Base-by-base conservation (phyloP, 2,113 vertebrate species). In the Cardinalis cardinalis region DNA sequence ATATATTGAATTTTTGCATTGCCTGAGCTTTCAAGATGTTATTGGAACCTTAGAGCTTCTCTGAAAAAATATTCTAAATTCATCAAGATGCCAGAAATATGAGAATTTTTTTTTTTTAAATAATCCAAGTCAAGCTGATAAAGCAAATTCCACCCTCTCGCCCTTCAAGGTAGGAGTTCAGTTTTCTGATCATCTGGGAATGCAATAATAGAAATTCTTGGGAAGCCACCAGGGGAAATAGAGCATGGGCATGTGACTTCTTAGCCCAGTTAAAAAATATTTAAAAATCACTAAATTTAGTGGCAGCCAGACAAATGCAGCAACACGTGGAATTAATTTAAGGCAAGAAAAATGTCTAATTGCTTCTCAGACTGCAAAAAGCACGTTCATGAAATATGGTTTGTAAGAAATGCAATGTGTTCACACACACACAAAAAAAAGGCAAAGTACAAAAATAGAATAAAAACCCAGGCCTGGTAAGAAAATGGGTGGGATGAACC, bases 341-440 rank as follows among this genome's bases (percentile, higher is more conserved):
- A 84, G 34, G 15, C 49, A 32, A 60, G 19, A 77, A 53, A 31
- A 86, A 71, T 0, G 9, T 0, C 1, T 23, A 70, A 64, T n/a
- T 79, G 31, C 72, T 72, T 48, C 34, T 55, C 14, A 26, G 61
- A 74, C 58, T 58, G 36, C 3, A 74, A 11, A 29, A 88, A 53
- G 46, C 29, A 51, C 1, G 0, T 34, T 58, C 0, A 0, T 14
- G 18, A 91, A 88, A 38, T 21, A 34, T 0, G 0, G n/a, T 19
- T 75, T 5, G 0, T 5, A 59, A 73, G 44, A 59, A 85, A 59
- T 29, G 2, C 5, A 34, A 12, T 14, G 6, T 20, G 31, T 36
- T 85, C 36, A 66, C 18, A 32, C 4, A 48, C 4, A 38, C 9
- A 19, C 36, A 55, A 46, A 31, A 53, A 19, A 17, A 31, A 48